phyloP scores from a whole-genome alignment of 1,140 invertebrate genomes.

The Drosophila tsacasi region DNA sequence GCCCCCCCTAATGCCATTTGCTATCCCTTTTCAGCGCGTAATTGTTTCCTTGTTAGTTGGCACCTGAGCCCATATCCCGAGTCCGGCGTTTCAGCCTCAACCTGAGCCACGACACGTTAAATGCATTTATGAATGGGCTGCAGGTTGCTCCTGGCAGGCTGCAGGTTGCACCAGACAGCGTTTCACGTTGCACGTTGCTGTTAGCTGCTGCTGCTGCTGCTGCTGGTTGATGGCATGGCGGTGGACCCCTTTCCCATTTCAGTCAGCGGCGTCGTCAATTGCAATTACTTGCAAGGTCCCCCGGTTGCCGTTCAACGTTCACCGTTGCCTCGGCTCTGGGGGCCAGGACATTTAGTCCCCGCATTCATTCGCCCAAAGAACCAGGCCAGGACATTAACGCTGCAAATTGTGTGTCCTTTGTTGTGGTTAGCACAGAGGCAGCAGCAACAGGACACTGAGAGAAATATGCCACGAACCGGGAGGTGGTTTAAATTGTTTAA shows the following conservation, averaged over 20 bases:
- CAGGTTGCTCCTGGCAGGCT: constrained; percentile 11
- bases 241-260: constrained; percentile 7
- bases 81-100: constrained; percentile 41
- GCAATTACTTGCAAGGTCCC: constrained; percentile 78
- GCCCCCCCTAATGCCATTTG: constrained; percentile 43
- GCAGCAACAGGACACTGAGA: constrained; percentile 22
- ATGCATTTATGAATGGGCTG: constrained; percentile 73
- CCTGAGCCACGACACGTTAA: constrained; percentile 59
- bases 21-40: constrained; percentile 62
- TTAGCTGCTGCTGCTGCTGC: neutral
- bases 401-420: constrained; percentile 81
- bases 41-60: constrained; percentile 82
- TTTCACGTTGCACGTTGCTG: constrained; percentile 1
- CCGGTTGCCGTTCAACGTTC: constrained; percentile 5
- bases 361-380: constrained; percentile 65
- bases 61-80: constrained; percentile 55
- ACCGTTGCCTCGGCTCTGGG: constrained; percentile 1
- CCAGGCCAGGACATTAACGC: constrained; percentile 69
- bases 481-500: neutral
- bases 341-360: constrained; percentile 54
- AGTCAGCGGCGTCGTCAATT: constrained; percentile 66
- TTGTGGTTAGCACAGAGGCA: constrained; percentile 58
- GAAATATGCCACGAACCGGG: neutral
- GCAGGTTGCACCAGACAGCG: constrained; percentile 15
- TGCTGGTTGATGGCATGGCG: constrained; percentile 30